Base-by-base conservation (phyloP, 2,797 vertebrate genomes). In the Rhinogobio ventralis region DNA sequence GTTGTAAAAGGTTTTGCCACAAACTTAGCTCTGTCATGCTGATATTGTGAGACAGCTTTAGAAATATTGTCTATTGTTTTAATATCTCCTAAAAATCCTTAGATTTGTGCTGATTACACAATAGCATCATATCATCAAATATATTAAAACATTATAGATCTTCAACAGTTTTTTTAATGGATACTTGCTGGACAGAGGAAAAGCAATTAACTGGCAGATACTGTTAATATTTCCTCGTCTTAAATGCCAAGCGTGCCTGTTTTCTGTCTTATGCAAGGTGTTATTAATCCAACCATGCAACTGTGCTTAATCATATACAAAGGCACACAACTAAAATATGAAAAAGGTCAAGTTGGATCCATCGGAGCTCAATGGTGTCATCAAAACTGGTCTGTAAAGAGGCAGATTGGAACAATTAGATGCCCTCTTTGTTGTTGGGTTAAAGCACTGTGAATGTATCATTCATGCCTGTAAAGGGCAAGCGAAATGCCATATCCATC, bases 401-500 rank as follows among this genome's bases (percentile, higher is more conserved):
- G 55, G 55, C 7, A 64, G 25, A 82, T 82, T 33, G 3, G 30
- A 33, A 73, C 69, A 62, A 49, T 62, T 33, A 73, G 14, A 82
- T 46, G 55, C 7, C 33, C 51, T 82, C 20, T 33, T 39, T 30
- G 23, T 60, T 46, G 19, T 39, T 15, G 13, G 10, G 25, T 55
- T 77, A 71, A 20, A 55, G 28, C 28, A 49, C 28, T 64, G 28
- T 4, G 28, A 17, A 49, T 69, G 23, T 33, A 33, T 62, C 74
- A 60, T 64, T 46, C 39, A 42, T 71, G 55, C n/a, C 36, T 69
- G 53, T 53, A 73, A 85, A 84, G 45, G 79, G 19, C 67, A 78
- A 85, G 13, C 64, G 20, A 84, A 87, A 77, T 64, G 45, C 64
- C 64, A 49, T 33, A 15, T 33, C 25, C 19, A 28, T 77, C 15